A percentile compares a stretch with the other conserved stretches of the same genome.
These are phyloP conservation scores for Tenualosa thibaudeaui DNA, from an alignment of 2,797 vertebrate genomes.

Conservation along the genomic window DNA sequence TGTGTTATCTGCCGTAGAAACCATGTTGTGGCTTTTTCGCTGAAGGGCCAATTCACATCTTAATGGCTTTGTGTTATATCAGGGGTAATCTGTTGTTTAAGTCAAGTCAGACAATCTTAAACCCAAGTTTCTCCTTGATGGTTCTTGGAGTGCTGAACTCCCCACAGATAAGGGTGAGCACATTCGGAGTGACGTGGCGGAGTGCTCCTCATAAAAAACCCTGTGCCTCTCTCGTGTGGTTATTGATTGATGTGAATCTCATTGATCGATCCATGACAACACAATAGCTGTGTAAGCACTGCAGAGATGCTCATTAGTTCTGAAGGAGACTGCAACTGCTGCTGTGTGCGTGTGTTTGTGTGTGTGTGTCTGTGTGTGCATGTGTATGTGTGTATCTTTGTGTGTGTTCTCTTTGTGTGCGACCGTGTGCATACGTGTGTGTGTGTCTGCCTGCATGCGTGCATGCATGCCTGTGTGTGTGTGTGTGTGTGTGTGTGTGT, in stretches of 20 bases:
- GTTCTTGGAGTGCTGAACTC: not conserved
- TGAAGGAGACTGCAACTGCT: not conserved
- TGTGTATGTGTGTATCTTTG: not conserved
- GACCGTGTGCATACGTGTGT: not conserved
- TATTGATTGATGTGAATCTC: constrained; percentile 37
- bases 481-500: not conserved
- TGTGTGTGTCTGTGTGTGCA: not conserved
- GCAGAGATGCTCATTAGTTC: constrained; percentile 20
- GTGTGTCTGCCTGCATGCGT: not conserved
- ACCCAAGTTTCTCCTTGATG: not conserved
- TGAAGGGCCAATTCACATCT: not conserved
- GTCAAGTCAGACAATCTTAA: not conserved
- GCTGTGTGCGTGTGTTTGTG: not conserved
- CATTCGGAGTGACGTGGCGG: constrained; percentile 16
- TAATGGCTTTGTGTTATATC: not conserved
- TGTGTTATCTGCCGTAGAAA: too few relatives aligned
- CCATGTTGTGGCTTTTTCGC: not conserved
- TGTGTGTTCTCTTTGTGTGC: not conserved
- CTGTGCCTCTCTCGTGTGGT: not conserved
- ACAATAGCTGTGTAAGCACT: constrained; percentile 30
- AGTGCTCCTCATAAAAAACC: constrained; percentile 17
- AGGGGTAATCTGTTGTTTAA: not conserved
- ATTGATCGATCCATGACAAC: constrained; percentile 36
- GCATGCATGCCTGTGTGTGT: not conserved
- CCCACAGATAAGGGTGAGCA: not conserved